Conservation (phyloP, 2,113 vertebrate genomes). For the Pyxicephalus adspersus region DNA sequence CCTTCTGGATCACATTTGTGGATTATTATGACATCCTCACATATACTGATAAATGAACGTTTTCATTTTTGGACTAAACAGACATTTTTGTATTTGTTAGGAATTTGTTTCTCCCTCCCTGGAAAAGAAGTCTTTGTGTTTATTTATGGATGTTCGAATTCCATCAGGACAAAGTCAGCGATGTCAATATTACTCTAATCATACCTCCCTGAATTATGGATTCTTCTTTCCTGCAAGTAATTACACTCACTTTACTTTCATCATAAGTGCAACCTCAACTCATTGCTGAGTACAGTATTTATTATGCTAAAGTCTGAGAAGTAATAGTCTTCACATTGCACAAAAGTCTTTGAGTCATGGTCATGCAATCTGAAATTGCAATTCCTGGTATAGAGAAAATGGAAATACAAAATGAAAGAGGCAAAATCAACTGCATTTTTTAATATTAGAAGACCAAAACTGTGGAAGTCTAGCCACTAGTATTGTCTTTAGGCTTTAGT, state of each 20-base stretch:
- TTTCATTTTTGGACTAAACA: not conserved
- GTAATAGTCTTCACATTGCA: too few species aligned
- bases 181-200: constrained; percentile 73
- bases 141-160: constrained; percentile 71
- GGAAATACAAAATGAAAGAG: too few species aligned
- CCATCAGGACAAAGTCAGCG: constrained; percentile 66
- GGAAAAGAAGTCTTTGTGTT: constrained; percentile 65
- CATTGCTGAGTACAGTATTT: too few species aligned
- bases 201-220: constrained; percentile 65
- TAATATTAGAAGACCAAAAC: too few species aligned
- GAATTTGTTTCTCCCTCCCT: constrained; percentile 60
- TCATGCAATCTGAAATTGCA: too few species aligned
- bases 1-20: not conserved
- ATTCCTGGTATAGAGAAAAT: too few species aligned
- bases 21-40: not conserved
- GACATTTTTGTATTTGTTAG: constrained; percentile 61
- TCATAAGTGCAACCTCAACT: too few species aligned
- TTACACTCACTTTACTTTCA: constrained; percentile 22
- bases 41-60: not conserved
- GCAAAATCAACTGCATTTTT: too few species aligned
- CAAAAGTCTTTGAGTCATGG: too few species aligned
- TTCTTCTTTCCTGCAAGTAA: constrained; percentile 74
- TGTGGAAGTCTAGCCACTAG: too few species aligned
- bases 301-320: too few species aligned
- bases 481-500: too few species aligned